Percentiles rank a stretch among this genome's conserved stretches.
Evolutionary conservation across 2,888 invertebrate species (phyloP).

Genomic region (Drosophila diplacantha): DNA sequence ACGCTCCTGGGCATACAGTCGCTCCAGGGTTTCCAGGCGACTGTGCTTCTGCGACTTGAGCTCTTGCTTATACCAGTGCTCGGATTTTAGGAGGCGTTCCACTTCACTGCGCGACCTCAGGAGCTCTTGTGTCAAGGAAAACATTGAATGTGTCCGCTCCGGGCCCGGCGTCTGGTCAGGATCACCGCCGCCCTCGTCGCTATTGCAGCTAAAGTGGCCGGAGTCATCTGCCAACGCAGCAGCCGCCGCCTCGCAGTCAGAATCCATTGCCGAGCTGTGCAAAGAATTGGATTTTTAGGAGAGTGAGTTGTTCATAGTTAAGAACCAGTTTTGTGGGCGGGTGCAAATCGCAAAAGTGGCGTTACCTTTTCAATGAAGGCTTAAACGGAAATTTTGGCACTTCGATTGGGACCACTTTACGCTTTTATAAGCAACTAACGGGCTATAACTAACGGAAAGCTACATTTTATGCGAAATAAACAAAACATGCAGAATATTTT

Average conservation of each 20-base stretch:
- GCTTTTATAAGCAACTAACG: neutral
- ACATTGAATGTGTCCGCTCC: conserved; percentile 48
- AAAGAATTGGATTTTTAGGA: conserved; percentile 2
- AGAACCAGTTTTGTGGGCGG: conserved; percentile 27
- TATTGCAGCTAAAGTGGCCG: conserved; percentile 63
- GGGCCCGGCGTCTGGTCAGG: conserved; percentile 46
- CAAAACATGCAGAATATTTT: conserved; percentile 34
- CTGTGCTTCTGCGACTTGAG: conserved; percentile 71
- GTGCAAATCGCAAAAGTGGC: neutral
- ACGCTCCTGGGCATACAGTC: conserved; percentile 75
- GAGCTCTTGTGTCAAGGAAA: conserved; percentile 67
- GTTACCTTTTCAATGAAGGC: neutral
- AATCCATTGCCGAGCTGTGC: conserved; percentile 48
- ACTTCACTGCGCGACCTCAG: conserved; percentile 73
- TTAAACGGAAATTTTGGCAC: neutral
- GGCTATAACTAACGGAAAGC: conserved; percentile 8
- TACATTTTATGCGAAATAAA: conserved; percentile 59
- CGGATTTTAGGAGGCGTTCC: conserved; percentile 74
- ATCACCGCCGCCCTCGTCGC: conserved; percentile 37
- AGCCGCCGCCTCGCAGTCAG: conserved; percentile 29
- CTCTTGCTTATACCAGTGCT: conserved; percentile 76
- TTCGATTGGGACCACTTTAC: neutral
- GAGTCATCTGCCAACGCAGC: conserved; percentile 58
- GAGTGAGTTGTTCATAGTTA: conserved; percentile 25
- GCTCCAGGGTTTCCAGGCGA: conserved; percentile 74